Base-by-base conservation (phyloP, 1,140 invertebrate species). In the Drosophila azteca region DNA sequence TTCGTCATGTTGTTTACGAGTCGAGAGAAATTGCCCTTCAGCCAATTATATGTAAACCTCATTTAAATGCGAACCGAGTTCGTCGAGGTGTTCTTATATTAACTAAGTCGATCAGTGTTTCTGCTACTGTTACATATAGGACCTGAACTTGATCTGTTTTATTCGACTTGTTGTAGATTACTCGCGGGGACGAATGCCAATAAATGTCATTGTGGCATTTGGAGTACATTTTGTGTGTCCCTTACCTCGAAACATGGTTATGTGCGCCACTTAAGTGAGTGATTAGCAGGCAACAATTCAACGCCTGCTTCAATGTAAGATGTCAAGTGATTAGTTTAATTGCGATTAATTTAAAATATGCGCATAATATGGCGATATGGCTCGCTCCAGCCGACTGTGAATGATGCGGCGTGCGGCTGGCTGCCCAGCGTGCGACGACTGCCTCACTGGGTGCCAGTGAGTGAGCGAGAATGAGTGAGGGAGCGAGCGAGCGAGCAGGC, bases 231-330 rank as follows among this genome's bases (percentile, higher is more conserved):
- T 68, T 55, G 55, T 55, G 55, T 71, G 68, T 70, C 57, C 55
- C 57, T 26, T 26, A 51, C 13, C 22, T 45, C 20, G 48, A 13
- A 2, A 3, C 39, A 39, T 43, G 20, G 49, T 41, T 72, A 55
- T 52, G 39, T 26, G 24, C 52, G 70, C 20, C 70, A 74, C 48
- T 76, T 76, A 55, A 76, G 58, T 76, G 52, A 68, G 64, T 76
- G 45, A 76, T 76, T 74, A 74, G 61, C 41, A 54, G 43, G 35
- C 26, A 58, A 54, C 46, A 50, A 60, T 74, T 74, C 68, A 75
- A 66, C 70, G 70, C 60, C 49, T 49, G 51, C 20, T 60, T 75
- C 72, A 75, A 75, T 75, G 72, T 75, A 75, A 74, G 52, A 74
- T 69, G 66, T 69, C 66, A 69, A 69, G 66, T 50, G 51, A 58